Evolutionary conservation across 2,888 invertebrate species (phyloP).

Genomic region (Artemia sp.): DNA sequence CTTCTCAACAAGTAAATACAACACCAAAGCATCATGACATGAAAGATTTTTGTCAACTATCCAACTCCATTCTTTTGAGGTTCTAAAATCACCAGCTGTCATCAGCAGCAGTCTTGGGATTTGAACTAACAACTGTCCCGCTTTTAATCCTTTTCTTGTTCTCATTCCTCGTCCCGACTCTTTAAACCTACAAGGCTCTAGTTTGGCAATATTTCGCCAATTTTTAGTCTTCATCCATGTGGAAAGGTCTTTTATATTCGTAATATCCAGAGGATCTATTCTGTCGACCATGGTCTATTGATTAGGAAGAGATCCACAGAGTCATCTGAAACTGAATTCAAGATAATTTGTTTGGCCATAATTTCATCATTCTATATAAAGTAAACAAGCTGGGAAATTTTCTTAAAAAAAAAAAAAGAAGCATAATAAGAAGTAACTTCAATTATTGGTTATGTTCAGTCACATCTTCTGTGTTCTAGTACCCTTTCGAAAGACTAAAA

Average conservation of each 20-base stretch:
- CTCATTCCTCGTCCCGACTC: constrained; percentile 56
- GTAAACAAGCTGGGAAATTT: too few relatives aligned
- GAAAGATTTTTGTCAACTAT: not conserved
- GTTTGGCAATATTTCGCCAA: constrained; percentile 2
- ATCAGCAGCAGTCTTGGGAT: constrained; percentile 39
- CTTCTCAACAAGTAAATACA: constrained; percentile 53
- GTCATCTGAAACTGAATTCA: too few relatives aligned
- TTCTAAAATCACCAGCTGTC: constrained; percentile 33
- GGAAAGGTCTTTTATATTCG: not conserved
- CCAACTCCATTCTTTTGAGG: not conserved
- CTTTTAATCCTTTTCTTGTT: constrained; percentile 39
- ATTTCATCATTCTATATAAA: too few relatives aligned
- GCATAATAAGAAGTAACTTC: too few relatives aligned
- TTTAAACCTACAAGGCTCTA: constrained; percentile 34
- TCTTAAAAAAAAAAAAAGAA: too few relatives aligned
- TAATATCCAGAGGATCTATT: not conserved
- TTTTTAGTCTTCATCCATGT: not conserved
- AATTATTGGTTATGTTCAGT: too few relatives aligned
- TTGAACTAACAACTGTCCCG: constrained; percentile 40
- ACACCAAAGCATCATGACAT: constrained; percentile 43
- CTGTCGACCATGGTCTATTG: too few relatives aligned
- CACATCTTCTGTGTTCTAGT: too few relatives aligned
- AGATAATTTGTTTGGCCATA: too few relatives aligned
- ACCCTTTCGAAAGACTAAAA: too few relatives aligned
- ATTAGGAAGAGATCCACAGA: too few relatives aligned